Conservation (phyloP, 1,140 invertebrate genomes). For the Halesus radiatus region DNA sequence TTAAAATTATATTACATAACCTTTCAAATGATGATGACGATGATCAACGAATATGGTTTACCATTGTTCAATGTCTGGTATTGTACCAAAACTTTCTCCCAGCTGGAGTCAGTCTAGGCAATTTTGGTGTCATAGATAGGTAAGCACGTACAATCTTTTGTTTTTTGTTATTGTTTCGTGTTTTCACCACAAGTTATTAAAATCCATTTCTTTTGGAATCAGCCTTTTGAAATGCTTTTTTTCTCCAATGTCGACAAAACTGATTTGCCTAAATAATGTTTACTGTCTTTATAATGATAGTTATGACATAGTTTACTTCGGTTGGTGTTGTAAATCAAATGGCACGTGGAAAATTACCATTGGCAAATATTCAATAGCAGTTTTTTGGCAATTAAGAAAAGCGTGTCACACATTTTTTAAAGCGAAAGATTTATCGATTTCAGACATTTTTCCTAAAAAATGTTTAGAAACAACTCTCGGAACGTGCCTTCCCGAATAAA, state of each 20-base stretch:
- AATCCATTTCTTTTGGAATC: background rate
- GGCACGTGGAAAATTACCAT: no score
- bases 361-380: no score
- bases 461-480: no score
- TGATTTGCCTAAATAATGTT: no score
- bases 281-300: no score
- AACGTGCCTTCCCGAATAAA: no score
- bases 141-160: background rate
- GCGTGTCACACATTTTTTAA: no score
- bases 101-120: background rate
- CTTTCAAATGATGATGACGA: slow-evolving; percentile 29
- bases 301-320: slow-evolving; percentile 3
- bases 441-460: no score
- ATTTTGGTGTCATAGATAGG: no score
- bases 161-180: background rate
- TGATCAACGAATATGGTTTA: slow-evolving; percentile 22
- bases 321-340: background rate
- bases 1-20: slow-evolving; percentile 12
- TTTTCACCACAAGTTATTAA: background rate
- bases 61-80: slow-evolving; percentile 12
- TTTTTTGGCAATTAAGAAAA: no score
- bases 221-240: background rate
- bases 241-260: background rate
- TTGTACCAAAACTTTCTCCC: slow-evolving; percentile 28
- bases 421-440: no score